These are phyloP conservation scores for Drosophila prostipennis DNA, from an alignment of 2,888 invertebrate genomes.

Conservation along the genomic window DNA sequence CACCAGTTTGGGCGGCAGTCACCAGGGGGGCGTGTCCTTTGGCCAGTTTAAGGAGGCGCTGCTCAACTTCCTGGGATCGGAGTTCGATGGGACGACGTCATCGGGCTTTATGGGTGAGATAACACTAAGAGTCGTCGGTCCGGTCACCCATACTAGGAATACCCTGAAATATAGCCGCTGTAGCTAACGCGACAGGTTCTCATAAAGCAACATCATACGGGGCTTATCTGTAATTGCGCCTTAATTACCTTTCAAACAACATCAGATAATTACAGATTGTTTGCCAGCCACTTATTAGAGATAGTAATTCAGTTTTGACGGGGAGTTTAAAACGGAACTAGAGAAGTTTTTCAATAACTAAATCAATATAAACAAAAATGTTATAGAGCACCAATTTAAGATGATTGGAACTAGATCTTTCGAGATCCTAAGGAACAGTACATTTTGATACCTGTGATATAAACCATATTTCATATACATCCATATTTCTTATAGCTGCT, in stretches of 20 bases:
- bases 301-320: not conserved
- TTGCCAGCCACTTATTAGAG: not conserved
- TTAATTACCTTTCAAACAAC: conserved; percentile 5
- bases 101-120: conserved; percentile 61
- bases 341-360: not conserved
- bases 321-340: not conserved
- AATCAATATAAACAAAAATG: not conserved
- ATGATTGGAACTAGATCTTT: too few relatives aligned
- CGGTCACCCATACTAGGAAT: not conserved
- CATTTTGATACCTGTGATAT: too few relatives aligned
- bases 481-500: too few relatives aligned
- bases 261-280: conserved; percentile 5
- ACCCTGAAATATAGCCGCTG: not conserved
- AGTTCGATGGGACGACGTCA: conserved; percentile 75
- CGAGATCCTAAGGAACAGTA: too few relatives aligned
- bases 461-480: too few relatives aligned
- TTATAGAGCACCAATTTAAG: too few relatives aligned
- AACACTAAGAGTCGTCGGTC: not conserved
- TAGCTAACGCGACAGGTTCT: not conserved
- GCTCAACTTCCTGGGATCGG: conserved; percentile 88
- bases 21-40: conserved; percentile 86
- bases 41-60: conserved; percentile 91
- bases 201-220: not conserved
- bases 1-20: conserved; percentile 85
- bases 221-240: conserved; percentile 3